Evolutionary conservation across 2,113 vertebrate genomes (phyloP), one percentile per base, ranked within the genome.

Genomic region (Mesocricetus auratus): DNA sequence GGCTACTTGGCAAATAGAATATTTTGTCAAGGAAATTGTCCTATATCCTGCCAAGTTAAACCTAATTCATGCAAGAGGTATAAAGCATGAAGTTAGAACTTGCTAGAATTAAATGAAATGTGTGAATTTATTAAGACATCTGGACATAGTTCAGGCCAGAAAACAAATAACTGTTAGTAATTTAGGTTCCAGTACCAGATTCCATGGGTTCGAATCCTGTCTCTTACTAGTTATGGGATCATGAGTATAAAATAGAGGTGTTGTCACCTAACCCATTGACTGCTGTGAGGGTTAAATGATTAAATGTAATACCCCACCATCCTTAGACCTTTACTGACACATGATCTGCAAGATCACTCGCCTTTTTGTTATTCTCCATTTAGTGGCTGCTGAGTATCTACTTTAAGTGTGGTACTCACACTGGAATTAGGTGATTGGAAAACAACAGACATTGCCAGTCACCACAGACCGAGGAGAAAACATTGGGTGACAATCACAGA

Each of bases 1-100:
- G 16, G 24, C n/a, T 90, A 33, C 36, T 78, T 88, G 89, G 69
- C 13, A 94, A 24, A 83, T 75, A 62, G 87, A 86, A 96, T 42
- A 91, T 81, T 85, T 82, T 74, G 2, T 89, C 77, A 81, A 75
- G 58, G 21, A 79, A 64, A 89, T 58, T 91, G 92, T 89, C 66
- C 39, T 86, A 22, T 90, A 77, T 78, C 22, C 50, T 19, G 31
- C 66, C 66, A 94, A 82, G 42, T 58, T 31, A 87, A 87, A 81
- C 19, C 69, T 8, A 75, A 58, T 86, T 96, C 56, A 64, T 50
- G 2, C 83, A 64, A 93, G 58, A 81, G 71, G 12, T 45, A 47
- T 2, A 58, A 78, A 45, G 13, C 33, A 87, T 53, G 53, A 58
- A 69, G 15, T 53, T 42, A 71, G 13, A 33, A 50, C 60, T 66